Percentiles rank a stretch among this genome's conserved stretches.
phyloP scores from a whole-genome alignment of 2,888 invertebrate species.

The Pristionchus entomophagus region DNA sequence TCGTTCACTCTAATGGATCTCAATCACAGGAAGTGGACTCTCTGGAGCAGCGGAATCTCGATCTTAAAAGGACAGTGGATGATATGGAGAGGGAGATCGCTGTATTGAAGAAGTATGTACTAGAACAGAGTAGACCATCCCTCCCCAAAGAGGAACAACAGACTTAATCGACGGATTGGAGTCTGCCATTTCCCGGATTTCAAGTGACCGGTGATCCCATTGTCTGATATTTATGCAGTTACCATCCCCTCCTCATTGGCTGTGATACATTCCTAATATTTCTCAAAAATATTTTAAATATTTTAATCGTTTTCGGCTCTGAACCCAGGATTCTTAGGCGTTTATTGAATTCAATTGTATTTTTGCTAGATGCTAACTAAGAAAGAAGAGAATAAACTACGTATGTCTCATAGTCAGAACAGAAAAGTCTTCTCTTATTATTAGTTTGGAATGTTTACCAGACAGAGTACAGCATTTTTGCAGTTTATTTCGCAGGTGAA shows the following conservation, averaged over 20 bases:
- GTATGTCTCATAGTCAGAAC: too few relatives aligned
- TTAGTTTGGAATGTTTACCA: too few relatives aligned
- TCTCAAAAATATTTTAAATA: too few relatives aligned
- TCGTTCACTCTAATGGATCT: neutral
- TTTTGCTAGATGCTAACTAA: neutral
- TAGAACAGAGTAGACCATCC: constrained; percentile 17
- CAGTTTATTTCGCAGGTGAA: too few relatives aligned
- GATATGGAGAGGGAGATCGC: constrained; percentile 42
- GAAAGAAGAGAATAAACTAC: neutral
- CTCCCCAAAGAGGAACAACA: neutral
- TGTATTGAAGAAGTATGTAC: constrained; percentile 22
- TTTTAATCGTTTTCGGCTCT: neutral
- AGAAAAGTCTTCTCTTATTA: too few relatives aligned
- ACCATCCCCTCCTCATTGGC: neutral
- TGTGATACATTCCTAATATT: neutral
- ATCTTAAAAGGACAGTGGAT: constrained; percentile 29
- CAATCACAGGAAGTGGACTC: constrained; percentile 12
- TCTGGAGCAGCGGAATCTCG: constrained; percentile 18
- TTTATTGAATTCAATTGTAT: constrained; percentile 15
- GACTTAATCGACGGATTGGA: neutral
- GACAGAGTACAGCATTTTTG: too few relatives aligned
- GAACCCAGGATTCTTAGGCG: constrained; percentile 20
- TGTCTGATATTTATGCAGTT: neutral
- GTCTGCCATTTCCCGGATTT: neutral
- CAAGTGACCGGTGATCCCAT: neutral